These are phyloP conservation scores for Pomatorhinus ruficollis DNA, from an alignment of 2,113 vertebrate species.

Conservation along the genomic window DNA sequence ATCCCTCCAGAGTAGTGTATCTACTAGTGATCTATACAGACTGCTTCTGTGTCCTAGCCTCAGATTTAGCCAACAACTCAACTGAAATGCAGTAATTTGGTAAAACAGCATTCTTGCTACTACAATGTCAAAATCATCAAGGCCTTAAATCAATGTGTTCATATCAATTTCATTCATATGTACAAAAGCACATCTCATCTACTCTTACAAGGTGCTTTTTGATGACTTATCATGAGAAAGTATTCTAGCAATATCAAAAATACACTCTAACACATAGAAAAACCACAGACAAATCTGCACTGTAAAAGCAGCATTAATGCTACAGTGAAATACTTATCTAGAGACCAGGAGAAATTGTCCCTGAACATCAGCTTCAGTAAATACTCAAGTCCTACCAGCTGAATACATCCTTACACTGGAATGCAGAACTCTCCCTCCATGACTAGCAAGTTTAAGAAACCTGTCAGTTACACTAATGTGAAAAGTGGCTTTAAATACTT, in stretches of 20 bases:
- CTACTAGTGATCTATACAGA: background rate
- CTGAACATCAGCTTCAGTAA: background rate
- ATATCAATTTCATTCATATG: background rate
- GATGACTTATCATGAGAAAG: background rate
- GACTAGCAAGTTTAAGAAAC: background rate
- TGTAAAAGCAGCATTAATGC: background rate
- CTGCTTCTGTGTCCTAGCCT: background rate
- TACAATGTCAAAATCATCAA: background rate
- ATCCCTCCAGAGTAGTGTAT: background rate
- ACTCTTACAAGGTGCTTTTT: background rate
- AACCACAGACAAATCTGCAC: background rate
- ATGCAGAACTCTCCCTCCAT: background rate
- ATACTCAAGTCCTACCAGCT: background rate
- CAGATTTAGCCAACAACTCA: background rate
- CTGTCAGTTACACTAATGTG: background rate
- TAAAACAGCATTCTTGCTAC: background rate
- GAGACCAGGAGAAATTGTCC: background rate
- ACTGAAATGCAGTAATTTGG: background rate
- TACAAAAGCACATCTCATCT: background rate
- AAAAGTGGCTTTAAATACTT: background rate
- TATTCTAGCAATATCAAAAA: background rate
- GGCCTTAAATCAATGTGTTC: background rate
- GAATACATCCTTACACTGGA: background rate
- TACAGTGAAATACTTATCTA: background rate
- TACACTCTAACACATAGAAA: background rate